These are phyloP conservation scores for Paguma larvata DNA, from an alignment of 2,797 vertebrate species.

Conservation along the genomic window DNA sequence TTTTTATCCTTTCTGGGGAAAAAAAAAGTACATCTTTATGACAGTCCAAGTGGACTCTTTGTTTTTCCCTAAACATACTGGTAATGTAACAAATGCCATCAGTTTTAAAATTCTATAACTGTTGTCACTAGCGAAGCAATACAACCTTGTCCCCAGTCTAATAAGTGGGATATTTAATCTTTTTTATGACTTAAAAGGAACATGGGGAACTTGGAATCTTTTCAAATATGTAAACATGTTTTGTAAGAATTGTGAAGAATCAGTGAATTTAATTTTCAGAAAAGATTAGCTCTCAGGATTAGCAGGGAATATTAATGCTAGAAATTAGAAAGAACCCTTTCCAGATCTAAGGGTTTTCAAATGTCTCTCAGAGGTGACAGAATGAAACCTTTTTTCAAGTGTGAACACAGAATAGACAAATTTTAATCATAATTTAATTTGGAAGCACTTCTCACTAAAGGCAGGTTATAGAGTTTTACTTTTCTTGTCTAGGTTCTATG, in stretches of 20 bases:
- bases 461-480: background rate
- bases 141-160: constrained; percentile 47
- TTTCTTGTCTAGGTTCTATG: background rate
- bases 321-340: constrained; percentile 64
- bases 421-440: constrained; percentile 67
- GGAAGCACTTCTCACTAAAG: background rate
- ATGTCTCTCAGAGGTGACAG: constrained; percentile 13
- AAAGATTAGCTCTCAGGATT: constrained; percentile 33
- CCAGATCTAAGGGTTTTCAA: constrained; percentile 25
- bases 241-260: constrained; percentile 67
- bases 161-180: constrained; percentile 68
- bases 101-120: constrained; percentile 59
- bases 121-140: constrained; percentile 41
- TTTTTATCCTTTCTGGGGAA: background rate
- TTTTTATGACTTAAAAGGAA: constrained; percentile 75
- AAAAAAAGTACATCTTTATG: background rate
- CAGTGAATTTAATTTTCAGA: constrained; percentile 57
- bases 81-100: constrained; percentile 1
- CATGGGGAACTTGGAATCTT: constrained; percentile 52
- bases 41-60: background rate
- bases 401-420: background rate
- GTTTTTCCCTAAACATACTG: background rate
- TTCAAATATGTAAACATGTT: constrained; percentile 71
- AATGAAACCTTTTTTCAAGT: background rate
- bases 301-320: constrained; percentile 51